phyloP scores from a whole-genome alignment of 2,888 invertebrate species.

The Trissoscelio sp. region DNA sequence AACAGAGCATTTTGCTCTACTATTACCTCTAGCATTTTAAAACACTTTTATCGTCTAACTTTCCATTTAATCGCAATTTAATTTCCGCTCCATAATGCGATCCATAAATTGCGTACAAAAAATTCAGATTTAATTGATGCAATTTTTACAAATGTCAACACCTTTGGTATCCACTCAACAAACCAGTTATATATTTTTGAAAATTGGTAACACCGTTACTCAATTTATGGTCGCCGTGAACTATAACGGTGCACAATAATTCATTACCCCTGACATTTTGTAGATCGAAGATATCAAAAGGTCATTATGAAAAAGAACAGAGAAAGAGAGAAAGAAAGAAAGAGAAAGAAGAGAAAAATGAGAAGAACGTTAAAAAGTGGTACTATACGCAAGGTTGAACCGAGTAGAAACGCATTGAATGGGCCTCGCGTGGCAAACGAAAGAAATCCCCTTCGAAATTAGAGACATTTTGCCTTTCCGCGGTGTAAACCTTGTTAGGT shows the following conservation, averaged over 20 bases:
- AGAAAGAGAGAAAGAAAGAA: background rate
- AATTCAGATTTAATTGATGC: conserved; percentile 20
- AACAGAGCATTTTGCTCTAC: background rate
- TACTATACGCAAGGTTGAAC: no score
- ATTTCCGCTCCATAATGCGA: conserved; percentile 36
- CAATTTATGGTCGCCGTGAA: conserved; percentile 35
- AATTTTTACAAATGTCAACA: conserved; percentile 19
- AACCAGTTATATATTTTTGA: conserved; percentile 36
- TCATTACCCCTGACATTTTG: conserved; percentile 42
- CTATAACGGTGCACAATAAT: conserved; percentile 39
- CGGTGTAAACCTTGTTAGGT: conserved; percentile 35
- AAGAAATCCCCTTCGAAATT: conserved; percentile 27
- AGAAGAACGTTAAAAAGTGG: conserved; percentile 10
- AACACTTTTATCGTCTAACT: background rate
- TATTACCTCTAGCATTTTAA: background rate
- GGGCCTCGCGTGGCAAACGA: no score
- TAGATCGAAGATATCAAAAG: conserved; percentile 24
- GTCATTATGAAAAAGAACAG: background rate
- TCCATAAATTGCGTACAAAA: conserved; percentile 16
- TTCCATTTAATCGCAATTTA: conserved; percentile 26
- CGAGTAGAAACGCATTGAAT: conserved; percentile 13
- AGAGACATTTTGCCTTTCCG: conserved; percentile 17
- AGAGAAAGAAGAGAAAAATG: no score
- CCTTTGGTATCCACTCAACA: conserved; percentile 2
- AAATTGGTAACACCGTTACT: conserved; percentile 45